A percentile compares a stretch with the other conserved stretches of the same genome.
Conservation (phyloP, 2,888 invertebrate species). For the Mayetiola destructor region DNA sequence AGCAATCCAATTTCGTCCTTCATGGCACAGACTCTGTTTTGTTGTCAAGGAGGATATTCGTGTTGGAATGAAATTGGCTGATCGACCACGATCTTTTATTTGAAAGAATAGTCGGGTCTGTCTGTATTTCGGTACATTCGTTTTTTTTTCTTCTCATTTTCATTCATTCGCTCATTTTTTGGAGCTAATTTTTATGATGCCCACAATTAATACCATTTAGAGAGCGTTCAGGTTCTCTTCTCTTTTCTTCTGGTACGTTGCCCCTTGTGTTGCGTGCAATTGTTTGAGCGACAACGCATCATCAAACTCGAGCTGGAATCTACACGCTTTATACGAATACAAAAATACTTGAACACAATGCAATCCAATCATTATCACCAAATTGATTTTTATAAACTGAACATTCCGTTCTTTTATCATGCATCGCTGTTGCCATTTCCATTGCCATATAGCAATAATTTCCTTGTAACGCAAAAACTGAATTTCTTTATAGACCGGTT, state of each 20-base stretch:
- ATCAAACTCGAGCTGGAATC: background rate
- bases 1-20: too few species aligned
- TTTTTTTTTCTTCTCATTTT: too few species aligned
- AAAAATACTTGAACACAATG: conserved; percentile 1
- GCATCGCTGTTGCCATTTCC: background rate
- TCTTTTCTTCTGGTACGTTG: background rate
- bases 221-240: background rate
- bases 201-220: background rate
- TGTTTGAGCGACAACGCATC: background rate
- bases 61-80: background rate
- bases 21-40: too few species aligned
- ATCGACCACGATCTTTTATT: background rate
- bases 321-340: background rate
- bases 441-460: background rate
- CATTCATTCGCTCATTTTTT: background rate
- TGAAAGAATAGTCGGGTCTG: too few species aligned
- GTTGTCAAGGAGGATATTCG: background rate
- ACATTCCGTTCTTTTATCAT: background rate
- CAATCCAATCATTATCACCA: conserved; percentile 9
- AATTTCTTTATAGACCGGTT: too few species aligned
- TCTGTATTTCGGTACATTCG: too few species aligned
- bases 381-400: conserved; percentile 7
- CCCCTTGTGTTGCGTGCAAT: background rate
- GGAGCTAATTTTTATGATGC: conserved; percentile 8
- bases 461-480: background rate